phyloP scores from a whole-genome alignment of 1,140 invertebrate genomes.

The Conus betulinus region DNA sequence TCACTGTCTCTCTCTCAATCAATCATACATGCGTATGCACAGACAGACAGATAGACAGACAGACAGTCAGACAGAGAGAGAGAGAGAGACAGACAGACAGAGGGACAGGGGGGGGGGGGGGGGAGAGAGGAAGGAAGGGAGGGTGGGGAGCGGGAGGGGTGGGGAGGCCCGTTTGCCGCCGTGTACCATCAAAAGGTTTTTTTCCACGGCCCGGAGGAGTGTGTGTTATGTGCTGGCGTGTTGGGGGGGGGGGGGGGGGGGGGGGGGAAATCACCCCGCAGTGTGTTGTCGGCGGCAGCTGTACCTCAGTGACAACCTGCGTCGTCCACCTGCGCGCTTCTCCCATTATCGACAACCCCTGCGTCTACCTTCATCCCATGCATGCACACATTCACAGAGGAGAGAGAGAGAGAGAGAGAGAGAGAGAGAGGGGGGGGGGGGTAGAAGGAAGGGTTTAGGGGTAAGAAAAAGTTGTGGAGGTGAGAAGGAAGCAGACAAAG shows the following conservation, averaged over 20 bases:
- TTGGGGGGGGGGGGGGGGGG: too few species aligned
- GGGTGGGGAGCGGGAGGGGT: not conserved
- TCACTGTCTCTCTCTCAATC: too few species aligned
- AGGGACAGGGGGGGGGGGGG: not conserved
- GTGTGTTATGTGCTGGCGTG: too few species aligned
- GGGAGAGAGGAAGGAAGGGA: constrained; percentile 5
- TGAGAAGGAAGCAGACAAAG: not conserved
- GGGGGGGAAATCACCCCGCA: too few species aligned
- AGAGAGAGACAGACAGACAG: not conserved
- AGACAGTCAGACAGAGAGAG: not conserved
- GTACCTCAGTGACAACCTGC: too few species aligned
- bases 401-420: not conserved
- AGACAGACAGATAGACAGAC: not conserved
- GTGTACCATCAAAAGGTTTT: too few species aligned
- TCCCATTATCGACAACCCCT: too few species aligned
- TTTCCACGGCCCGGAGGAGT: too few species aligned
- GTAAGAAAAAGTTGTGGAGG: not conserved
- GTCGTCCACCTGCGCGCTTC: too few species aligned
- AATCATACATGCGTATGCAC: too few species aligned
- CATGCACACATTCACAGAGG: not conserved
- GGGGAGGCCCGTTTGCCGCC: not conserved
- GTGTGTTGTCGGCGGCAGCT: too few species aligned
- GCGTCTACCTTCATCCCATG: too few species aligned
- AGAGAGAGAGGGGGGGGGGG: not conserved
- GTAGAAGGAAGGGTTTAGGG: not conserved